Conservation (phyloP, 2,797 vertebrate species). For the Microhierax caerulescens region DNA sequence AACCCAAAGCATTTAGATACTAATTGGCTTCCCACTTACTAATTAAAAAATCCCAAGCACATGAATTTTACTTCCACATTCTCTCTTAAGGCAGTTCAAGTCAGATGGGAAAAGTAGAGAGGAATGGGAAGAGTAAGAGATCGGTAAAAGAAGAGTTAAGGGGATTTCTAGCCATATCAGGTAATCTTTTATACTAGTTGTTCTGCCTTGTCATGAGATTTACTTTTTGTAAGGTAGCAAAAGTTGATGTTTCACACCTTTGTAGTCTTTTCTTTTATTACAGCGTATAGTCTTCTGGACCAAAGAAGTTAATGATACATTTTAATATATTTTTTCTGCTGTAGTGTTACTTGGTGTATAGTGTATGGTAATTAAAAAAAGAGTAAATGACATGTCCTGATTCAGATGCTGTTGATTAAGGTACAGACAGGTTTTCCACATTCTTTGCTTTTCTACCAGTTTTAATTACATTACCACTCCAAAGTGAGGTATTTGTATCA, state of each 20-base stretch:
- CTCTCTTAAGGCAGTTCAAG: not conserved
- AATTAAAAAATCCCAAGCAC: not conserved
- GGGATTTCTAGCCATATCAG: not conserved
- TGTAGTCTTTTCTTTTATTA: not conserved
- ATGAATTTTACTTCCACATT: not conserved
- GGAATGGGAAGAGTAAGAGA: not conserved
- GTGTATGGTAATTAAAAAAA: not conserved
- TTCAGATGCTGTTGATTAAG: not conserved
- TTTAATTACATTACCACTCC: not conserved
- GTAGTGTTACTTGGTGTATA: not conserved
- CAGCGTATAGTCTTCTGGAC: not conserved
- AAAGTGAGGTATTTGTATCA: not conserved
- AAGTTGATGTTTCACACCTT: not conserved
- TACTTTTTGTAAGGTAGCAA: not conserved
- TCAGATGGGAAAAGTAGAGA: not conserved
- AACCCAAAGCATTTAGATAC: not conserved
- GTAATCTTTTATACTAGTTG: not conserved
- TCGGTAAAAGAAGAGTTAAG: not conserved
- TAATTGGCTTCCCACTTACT: not conserved
- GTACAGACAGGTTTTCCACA: not conserved
- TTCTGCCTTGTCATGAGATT: not conserved
- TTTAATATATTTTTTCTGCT: not conserved
- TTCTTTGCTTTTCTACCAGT: not conserved
- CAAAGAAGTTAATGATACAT: not conserved
- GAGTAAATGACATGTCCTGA: not conserved